Evolutionary conservation across 2,888 invertebrate species (phyloP), one percentile per base, ranked within the genome.

Genomic region (Drosophila mimetica): DNA sequence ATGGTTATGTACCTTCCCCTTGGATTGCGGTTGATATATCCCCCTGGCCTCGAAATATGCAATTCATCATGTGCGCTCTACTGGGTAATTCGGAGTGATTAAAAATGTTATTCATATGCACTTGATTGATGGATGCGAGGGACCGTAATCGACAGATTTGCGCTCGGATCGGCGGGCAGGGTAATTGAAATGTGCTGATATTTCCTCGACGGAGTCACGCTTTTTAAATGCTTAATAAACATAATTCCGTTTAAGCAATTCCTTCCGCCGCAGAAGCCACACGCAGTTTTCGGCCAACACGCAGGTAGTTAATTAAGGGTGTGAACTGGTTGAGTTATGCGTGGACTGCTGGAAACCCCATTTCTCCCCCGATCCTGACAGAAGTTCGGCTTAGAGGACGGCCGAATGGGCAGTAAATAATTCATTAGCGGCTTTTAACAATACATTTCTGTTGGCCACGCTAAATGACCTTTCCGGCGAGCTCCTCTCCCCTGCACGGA

Each of bases 251-350:
- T 65, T 79, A 54, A 61, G 51, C 61, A 80, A 71, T 76, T 70
- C 36, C 67, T 60, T 67, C 74, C 67, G 73, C 64, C 64, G 32
- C 50, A 61, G 58, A 55, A 41, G 52, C 44, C 63, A 69, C 57
- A 82, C 79, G 83, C 87, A 82, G 82, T 50, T 54, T 82, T 66
- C 22, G 71, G 47, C 54, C 76, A 76, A 76, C 88, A 87, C 80
- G 85, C 87, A 86, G 63, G 57, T 77, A 72, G 84, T 84, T 89
- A 90, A 89, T 90, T 89, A 89, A 89, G 90, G 89, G 90, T 90
- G 90, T 89, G 90, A 89, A 90, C 86, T 86, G 86, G 82, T 87
- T 88, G 85, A 87, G 85, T 87, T 86, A 87, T 76, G 86, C 86
- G 79, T 72, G 70, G 64, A 75, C 65, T 36, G 14, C 58, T 18